Evolutionary conservation across 1,140 invertebrate genomes (phyloP), one percentile per base, ranked within the genome.

Genomic region (Heliconius hewitsoni): DNA sequence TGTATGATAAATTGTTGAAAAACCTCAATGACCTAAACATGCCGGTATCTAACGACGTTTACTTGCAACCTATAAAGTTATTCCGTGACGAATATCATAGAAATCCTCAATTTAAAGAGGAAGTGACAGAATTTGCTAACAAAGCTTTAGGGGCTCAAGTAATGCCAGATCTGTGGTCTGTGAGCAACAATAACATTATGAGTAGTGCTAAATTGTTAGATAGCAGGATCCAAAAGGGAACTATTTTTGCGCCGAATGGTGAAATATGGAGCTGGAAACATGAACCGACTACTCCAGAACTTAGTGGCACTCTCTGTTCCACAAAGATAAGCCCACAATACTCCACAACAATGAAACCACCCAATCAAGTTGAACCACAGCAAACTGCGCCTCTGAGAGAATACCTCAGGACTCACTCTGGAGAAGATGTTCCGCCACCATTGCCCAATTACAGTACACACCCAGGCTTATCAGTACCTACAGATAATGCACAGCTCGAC

Each of bases 1-100:
- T 95, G 23, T 96, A 96, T 83, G 95, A 95, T 70, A 95, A 95
- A 79, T 84, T 96, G 2, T 93, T 95, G 60, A 95, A 95, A 71
- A 93, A 95, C 79, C 87, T 96, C 0, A 94, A 91, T 76, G 95
- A 95, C 66, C 92, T 95, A 72, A 95, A 95, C 78, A 94, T 96
- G 55, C 84, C 92, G 0, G 90, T 95, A n/a, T 88, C 89, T 13
- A 91, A 93, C 81, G 95, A 96, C 86, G 93, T 95, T 34, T 91
- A 96, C 77, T 82, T 96, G 60, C 91, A 93, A 81, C 95, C 95
- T 8, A 94, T 96, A 42, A 95, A 95, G 81, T 85, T 94, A 5
- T 93, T 96, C 66, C 89, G 95, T 37, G 91, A 95, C 42, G 95
- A 95, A 84, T 94, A 95, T 74, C 93, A 95, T 30, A 93, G 89